A percentile compares a stretch with the other conserved stretches of the same genome.
Evolutionary conservation across 1,140 invertebrate genomes (phyloP).

Genomic region (Plectus sambesii): DNA sequence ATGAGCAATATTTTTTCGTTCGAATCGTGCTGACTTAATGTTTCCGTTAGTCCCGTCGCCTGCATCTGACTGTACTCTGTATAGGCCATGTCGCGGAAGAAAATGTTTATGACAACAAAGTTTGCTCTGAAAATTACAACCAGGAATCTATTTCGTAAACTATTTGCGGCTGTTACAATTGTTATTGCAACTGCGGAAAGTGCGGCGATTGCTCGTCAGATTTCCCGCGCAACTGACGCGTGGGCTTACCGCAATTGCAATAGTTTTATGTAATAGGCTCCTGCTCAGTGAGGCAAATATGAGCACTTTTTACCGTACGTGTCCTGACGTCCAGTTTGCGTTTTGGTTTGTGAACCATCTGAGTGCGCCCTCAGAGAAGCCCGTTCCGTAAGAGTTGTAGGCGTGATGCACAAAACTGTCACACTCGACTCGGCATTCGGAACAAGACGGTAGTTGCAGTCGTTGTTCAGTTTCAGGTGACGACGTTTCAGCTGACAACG

Average conservation of each 20-base stretch:
- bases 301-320: too few relatives aligned
- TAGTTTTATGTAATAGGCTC: too few relatives aligned
- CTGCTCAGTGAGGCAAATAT: too few relatives aligned
- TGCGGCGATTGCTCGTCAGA: neutral
- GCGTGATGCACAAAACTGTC: conserved; percentile 37
- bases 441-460: conserved; percentile 17
- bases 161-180: too few relatives aligned
- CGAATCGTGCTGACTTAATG: conserved; percentile 17
- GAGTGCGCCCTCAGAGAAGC: conserved; percentile 23
- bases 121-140: conserved; percentile 36
- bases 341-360: conserved; percentile 24
- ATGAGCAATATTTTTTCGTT: conserved; percentile 1
- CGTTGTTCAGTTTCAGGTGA: conserved; percentile 12
- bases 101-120: conserved; percentile 40
- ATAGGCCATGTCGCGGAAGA: conserved; percentile 41
- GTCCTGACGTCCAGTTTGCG: conserved; percentile 23
- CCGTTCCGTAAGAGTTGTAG: conserved; percentile 38
- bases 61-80: conserved; percentile 42
- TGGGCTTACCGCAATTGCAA: too few relatives aligned
- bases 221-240: too few relatives aligned
- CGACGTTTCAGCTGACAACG: too few relatives aligned
- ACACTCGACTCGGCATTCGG: conserved; percentile 38
- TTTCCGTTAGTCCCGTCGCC: conserved; percentile 29
- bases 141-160: too few relatives aligned
- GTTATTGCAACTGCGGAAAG: neutral